Percentiles rank a stretch among this genome's conserved stretches.
Evolutionary conservation across 1,140 invertebrate genomes (phyloP).

Genomic region (Zeugodacus cucurbitae): DNA sequence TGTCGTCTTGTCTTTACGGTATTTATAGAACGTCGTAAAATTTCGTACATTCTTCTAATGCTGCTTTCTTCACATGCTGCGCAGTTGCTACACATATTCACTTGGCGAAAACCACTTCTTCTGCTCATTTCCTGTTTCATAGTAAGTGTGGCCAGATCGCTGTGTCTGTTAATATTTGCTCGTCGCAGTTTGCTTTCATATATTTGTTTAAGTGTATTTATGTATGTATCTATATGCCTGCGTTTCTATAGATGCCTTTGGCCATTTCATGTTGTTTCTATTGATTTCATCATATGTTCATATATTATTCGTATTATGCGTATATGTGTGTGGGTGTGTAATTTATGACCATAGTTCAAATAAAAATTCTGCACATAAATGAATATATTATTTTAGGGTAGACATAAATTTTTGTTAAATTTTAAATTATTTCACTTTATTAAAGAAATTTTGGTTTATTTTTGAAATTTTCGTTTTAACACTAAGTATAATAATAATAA

Average conservation of each 20-base stretch:
- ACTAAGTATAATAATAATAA: no score
- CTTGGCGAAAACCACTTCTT: not conserved
- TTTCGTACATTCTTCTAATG: not conserved
- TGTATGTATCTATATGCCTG: not conserved
- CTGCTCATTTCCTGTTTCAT: not conserved
- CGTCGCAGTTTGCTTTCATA: not conserved
- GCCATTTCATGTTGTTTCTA: slow-evolving; percentile 64
- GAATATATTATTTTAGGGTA: no score
- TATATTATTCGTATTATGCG: no score
- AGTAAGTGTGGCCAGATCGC: not conserved
- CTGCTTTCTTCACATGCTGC: not conserved
- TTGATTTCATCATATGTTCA: slow-evolving; percentile 52
- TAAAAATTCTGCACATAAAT: no score
- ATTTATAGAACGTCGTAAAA: slow-evolving; percentile 1
- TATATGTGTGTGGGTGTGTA: no score
- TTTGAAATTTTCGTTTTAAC: no score
- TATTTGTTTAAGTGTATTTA: not conserved
- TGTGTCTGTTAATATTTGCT: not conserved
- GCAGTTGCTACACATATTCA: not conserved
- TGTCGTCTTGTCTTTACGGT: not conserved
- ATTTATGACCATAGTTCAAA: no score
- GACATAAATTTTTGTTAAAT: no score
- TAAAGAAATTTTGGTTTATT: no score
- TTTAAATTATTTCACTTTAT: no score
- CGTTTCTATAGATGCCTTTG: slow-evolving; percentile 41